These are phyloP conservation scores for Cryptocephalus primarius DNA, from an alignment of 2,888 invertebrate species.

Conservation along the genomic window DNA sequence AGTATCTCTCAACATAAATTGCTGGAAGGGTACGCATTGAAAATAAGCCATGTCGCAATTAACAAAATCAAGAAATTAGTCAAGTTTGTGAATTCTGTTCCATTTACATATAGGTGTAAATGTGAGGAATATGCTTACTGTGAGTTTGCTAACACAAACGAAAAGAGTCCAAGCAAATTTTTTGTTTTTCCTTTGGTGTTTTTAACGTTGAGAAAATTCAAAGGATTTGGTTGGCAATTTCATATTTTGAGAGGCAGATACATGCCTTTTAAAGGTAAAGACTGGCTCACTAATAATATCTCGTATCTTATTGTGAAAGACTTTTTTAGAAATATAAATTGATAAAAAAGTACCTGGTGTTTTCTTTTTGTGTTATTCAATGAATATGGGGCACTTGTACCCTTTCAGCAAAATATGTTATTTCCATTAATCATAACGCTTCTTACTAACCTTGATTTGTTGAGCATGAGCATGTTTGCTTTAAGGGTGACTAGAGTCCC, in stretches of 20 bases:
- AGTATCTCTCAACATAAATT: constrained; percentile 26
- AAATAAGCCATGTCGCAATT: constrained; percentile 19
- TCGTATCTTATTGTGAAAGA: constrained; percentile 37
- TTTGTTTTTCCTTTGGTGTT: too few relatives aligned
- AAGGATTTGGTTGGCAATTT: too few relatives aligned
- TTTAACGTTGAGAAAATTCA: too few relatives aligned
- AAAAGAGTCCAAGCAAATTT: too few relatives aligned
- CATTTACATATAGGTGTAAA: constrained; percentile 8
- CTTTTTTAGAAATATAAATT: constrained; percentile 38
- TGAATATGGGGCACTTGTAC: constrained; percentile 26
- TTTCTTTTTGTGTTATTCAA: constrained; percentile 10
- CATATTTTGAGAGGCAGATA: too few relatives aligned
- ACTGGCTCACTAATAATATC: constrained; percentile 33
- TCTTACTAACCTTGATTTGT: constrained; percentile 7
- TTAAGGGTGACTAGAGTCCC: constrained; percentile 22
- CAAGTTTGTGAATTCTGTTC: constrained; percentile 21
- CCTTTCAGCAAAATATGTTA: constrained; percentile 30
- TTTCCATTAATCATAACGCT: not conserved
- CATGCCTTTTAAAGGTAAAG: constrained; percentile 13
- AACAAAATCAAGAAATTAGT: constrained; percentile 10
- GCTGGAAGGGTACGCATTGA: constrained; percentile 35
- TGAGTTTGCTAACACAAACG: constrained; percentile 30
- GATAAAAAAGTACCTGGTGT: constrained; percentile 25
- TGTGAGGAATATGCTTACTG: constrained; percentile 19
- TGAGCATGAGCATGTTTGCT: constrained; percentile 25